Base-by-base conservation (phyloP, 2,113 vertebrate species). In the Noturus placidus region DNA sequence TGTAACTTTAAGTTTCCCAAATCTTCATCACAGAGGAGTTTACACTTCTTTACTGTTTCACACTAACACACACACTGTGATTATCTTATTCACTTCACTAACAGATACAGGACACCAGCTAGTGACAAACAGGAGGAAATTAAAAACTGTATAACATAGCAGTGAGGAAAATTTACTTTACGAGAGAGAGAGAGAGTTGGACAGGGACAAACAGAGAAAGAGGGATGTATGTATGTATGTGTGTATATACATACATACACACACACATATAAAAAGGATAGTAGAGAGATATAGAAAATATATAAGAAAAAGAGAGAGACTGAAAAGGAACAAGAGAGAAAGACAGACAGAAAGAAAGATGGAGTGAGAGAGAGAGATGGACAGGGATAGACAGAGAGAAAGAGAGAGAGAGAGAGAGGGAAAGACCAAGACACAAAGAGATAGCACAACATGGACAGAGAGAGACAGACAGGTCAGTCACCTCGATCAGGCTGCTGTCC, bases 401-500 rank as follows among this genome's bases (percentile, higher is more conserved):
- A 22, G 20, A 74, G 2, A 65, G 11, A 13, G 27, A 65, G 63
- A 65, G 27, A 65, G 8, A 13, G 11, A 65, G 27, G 14, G 10
- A 22, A 1, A 56, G 20, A 22, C 8, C 10, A n/a, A n/a, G 25
- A n/a, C 9, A 27, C 9, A 3, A 7, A 10, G 59, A 61, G 22
- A 25, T 9, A 8, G 59, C 1, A 5, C 5, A 9, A 27, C 59
- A 61, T 17, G 19, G 14, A 35, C 56, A 25, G 10, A 17, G 42
- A 42, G 27, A 65, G 76, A 85, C 38, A 83, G 22, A 50, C 15
- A 30, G 38, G 20, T 3, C 4, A 7, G 57, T 94, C 96, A 99
- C 98, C 98, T 99, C 97, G 63, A 99, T 97, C 92, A 98, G 93
- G 91, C 96, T 95, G 96, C 95, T 96, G 95, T 99, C 97, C 81